Evolutionary conservation across 2,888 invertebrate species (phyloP).

Genomic region (Drepana falcataria): DNA sequence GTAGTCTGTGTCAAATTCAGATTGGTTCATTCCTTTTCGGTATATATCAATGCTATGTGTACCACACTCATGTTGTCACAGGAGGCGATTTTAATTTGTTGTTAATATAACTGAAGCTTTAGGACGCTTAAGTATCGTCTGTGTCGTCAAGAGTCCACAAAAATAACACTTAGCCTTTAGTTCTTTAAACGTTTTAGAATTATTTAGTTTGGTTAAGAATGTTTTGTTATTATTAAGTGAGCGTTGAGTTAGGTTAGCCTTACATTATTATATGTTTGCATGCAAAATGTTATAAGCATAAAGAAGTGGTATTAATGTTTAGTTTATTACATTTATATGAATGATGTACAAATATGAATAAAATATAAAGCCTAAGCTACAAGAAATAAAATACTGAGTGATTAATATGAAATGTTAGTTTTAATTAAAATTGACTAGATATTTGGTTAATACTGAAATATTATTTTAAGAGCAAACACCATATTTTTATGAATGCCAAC

Average conservation of each 20-base stretch:
- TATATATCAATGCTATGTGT: too few species aligned
- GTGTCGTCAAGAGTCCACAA: too few species aligned
- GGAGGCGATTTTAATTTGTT: too few species aligned
- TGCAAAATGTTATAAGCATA: too few species aligned
- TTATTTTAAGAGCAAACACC: neutral
- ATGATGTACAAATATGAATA: too few species aligned
- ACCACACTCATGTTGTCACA: too few species aligned
- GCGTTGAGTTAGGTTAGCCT: neutral
- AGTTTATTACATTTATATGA: neutral
- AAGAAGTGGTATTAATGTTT: neutral
- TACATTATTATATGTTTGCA: neutral
- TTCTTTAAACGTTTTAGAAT: neutral
- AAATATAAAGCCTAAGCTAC: neutral
- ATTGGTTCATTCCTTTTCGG: too few species aligned
- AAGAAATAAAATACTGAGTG: neutral
- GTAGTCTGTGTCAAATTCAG: too few species aligned
- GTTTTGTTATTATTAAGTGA: constrained; percentile 11
- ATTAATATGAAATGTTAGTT: neutral
- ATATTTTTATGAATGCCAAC: neutral
- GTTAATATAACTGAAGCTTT: too few species aligned
- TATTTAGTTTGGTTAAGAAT: constrained; percentile 11
- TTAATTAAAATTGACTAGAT: neutral
- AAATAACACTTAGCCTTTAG: too few species aligned
- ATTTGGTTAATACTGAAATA: neutral
- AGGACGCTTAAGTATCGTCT: too few species aligned